Conservation (phyloP, 2,113 vertebrate species). For the Gopherus flavomarginatus region DNA sequence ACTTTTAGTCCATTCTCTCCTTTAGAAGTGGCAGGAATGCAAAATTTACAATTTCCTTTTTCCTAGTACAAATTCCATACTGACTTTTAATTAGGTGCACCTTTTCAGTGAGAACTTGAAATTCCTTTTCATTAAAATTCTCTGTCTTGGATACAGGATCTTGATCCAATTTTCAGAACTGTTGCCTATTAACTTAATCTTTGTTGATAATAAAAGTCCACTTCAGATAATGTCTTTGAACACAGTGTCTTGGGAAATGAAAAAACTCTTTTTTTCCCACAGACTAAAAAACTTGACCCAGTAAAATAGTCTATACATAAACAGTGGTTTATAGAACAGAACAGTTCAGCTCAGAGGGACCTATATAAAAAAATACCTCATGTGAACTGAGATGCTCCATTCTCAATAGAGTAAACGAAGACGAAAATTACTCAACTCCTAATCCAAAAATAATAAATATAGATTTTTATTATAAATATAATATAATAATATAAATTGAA, state of each 20-base stretch:
- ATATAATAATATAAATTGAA: fast-evolving
- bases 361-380: neutral
- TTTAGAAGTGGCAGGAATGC: neutral
- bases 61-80: neutral
- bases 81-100: neutral
- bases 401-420: neutral
- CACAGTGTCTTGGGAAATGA: neutral
- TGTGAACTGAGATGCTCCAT: neutral
- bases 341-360: neutral
- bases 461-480: too few relatives aligned
- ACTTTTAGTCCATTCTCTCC: neutral
- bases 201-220: neutral
- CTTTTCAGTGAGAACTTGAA: neutral
- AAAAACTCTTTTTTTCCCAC: neutral
- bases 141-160: neutral
- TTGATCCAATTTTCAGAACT: fast-evolving
- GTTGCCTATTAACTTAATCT: neutral
- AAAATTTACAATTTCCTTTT: neutral
- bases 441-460: neutral
- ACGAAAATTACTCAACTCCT: neutral
- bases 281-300: neutral
- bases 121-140: neutral
- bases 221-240: neutral
- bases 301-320: neutral
- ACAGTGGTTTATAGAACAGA: neutral